Evolutionary conservation across 2,113 vertebrate genomes (phyloP), one percentile per base, ranked within the genome.

Genomic region (Oostethus manadensis): DNA sequence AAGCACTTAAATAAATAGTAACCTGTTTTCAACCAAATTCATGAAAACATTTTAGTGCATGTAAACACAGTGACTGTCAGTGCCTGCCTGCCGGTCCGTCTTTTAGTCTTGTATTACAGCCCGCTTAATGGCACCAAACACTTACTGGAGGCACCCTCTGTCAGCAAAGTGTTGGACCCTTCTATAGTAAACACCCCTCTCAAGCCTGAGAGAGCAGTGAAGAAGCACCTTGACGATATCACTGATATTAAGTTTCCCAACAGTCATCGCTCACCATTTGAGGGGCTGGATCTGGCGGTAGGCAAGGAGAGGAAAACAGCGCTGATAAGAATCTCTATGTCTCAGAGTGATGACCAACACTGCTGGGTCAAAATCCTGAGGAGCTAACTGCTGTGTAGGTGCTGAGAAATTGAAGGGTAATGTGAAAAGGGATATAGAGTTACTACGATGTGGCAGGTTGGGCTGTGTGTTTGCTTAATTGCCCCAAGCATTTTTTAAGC

Each of bases 171-270:
- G 60, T 64, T 74, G 73, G 66, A 69, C 59, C 60, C 63, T 73
- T 83, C 78, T 66, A 81, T 82, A 85, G 60, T 71, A 74, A 78
- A 70, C 76, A 79, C 76, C 65, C 33, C 62, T 74, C 56, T 76
- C 66, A 60, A 65, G 72, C 69, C 72, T 77, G 44, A 62, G 56
- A 63, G 77, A 61, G 64, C 63, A 51, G 58, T 64, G 73, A 78
- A 78, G 76, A 81, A 83, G 75, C 81, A 82, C 80, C 80, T 74
- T 77, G 85, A 89, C 86, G 81, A 88, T 85, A 89, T 88, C 86
- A 83, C 78, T 68, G 70, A 86, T 88, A 88, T 89, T 88, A 62
- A 64, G 74, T 89, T 89, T 87, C 89, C 85, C 70, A 82, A 58
- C 77, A 85, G 76, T 78, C 81, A 82, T 85, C 45, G 64, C 73